These are phyloP conservation scores for Heteronetta atricapilla DNA, from an alignment of 2,113 vertebrate species.

Conservation along the genomic window DNA sequence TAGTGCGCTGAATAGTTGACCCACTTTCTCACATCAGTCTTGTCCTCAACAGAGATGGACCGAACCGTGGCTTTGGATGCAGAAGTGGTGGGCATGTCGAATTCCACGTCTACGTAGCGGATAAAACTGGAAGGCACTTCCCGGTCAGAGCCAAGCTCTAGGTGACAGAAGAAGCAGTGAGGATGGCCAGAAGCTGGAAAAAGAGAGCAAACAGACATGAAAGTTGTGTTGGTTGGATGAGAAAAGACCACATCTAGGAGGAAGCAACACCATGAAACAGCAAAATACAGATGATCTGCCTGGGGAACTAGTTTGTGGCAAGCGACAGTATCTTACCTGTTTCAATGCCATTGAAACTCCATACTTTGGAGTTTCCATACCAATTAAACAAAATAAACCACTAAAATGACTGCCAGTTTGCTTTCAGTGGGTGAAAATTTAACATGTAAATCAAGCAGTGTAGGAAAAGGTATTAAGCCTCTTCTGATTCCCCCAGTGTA, in stretches of 20 bases:
- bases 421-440: background rate
- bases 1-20: constrained; percentile 90
- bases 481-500: background rate
- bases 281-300: background rate
- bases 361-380: background rate
- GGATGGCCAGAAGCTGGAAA: constrained; percentile 84
- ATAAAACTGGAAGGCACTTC: constrained; percentile 87
- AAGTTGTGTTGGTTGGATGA: background rate
- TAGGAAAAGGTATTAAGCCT: background rate
- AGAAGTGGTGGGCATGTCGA: constrained; percentile 87
- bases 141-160: constrained; percentile 89
- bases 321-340: background rate
- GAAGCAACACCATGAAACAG: background rate
- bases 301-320: background rate
- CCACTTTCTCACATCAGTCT: constrained; percentile 84
- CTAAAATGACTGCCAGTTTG: background rate
- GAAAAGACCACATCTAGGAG: background rate
- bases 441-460: background rate
- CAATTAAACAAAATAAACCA: background rate
- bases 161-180: constrained; percentile 90
- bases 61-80: constrained; percentile 84
- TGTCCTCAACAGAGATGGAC: constrained; percentile 85
- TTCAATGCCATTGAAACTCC: background rate
- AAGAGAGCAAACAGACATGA: background rate
- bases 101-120: constrained; percentile 83